Evolutionary conservation across 2,113 vertebrate species (phyloP), one percentile per base, ranked within the genome.

Genomic region (Callipepla squamata): DNA sequence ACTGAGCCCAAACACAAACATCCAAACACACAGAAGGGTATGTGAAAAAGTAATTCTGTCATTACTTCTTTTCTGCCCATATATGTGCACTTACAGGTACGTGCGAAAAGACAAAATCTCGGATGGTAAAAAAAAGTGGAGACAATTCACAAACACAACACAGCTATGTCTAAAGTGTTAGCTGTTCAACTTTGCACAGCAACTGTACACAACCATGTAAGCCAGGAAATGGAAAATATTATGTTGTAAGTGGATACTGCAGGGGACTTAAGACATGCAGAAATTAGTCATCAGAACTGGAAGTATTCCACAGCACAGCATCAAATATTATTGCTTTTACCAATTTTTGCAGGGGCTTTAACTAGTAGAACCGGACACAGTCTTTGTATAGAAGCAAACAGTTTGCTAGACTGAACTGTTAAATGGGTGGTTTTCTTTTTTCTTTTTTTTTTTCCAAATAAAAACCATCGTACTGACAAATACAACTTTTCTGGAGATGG

Each of bases 141-240:
- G 51, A 72, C 30, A 95, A 82, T 89, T 94, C 89, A 53, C 75
- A 68, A 68, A 42, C 50, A 74, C 91, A 95, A 92, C 69, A 55
- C 57, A 69, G 65, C 76, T 44, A 91, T 30, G 68, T 85, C 91
- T 73, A 15, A 89, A 36, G 59, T 0, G 15, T 76, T 55, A 77
- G 82, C 95, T 70, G 8, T 92, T 96, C 91, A 90, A 91, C 80
- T 87, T 78, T 50, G 48, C 95, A 90, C 45, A 94, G 93, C 73
- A 89, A 95, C 72, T 45, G 48, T 91, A 67, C 65, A 63, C 80
- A 92, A 75, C 88, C 83, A 90, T 80, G 80, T 93, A 66, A 93
- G 92, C 89, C 89, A 97, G 92, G 83, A 95, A 97, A 96, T 92
- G 95, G 95, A 96, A 94, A 97, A 95, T 91, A 89, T 94, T 96